These are phyloP conservation scores for Micrasema minimum DNA, from an alignment of 1,140 invertebrate species.

Conservation along the genomic window DNA sequence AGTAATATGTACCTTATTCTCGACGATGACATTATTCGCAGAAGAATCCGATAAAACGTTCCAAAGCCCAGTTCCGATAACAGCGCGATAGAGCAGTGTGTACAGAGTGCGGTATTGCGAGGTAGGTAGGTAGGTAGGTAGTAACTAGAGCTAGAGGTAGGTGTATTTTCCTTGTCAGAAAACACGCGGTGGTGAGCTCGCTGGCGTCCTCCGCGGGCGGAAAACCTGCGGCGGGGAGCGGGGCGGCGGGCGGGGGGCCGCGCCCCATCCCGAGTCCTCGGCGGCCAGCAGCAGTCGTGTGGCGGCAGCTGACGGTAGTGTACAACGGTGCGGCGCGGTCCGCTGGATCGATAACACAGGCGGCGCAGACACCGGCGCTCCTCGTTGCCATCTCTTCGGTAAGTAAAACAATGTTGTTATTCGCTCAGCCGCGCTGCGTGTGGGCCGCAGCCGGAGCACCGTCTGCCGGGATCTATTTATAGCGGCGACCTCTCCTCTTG, in stretches of 20 bases:
- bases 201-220: background rate
- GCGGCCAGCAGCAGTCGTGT: background rate
- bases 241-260: conserved; percentile 9
- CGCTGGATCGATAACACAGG: conserved; percentile 21
- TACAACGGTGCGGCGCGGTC: conserved; percentile 7
- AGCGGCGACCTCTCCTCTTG: conserved; percentile 33
- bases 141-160: background rate
- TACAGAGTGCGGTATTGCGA: too few species aligned
- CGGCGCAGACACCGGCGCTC: conserved; percentile 1
- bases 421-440: background rate
- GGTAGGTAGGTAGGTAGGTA: too few species aligned
- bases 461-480: conserved; percentile 28
- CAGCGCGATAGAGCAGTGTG: too few species aligned
- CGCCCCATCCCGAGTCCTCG: conserved; percentile 30
- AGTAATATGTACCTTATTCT: too few species aligned
- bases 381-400: conserved; percentile 17
- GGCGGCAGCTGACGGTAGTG: conserved; percentile 10
- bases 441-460: conserved; percentile 23
- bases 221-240: background rate
- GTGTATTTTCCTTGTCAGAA: background rate
- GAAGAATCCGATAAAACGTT: too few species aligned
- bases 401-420: conserved; percentile 8
- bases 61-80: too few species aligned
- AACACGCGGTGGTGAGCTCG: conserved; percentile 2
- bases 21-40: too few species aligned